Evolutionary conservation across 2,797 vertebrate species (phyloP).

Genomic region (Otolemur crassicaudatus): DNA sequence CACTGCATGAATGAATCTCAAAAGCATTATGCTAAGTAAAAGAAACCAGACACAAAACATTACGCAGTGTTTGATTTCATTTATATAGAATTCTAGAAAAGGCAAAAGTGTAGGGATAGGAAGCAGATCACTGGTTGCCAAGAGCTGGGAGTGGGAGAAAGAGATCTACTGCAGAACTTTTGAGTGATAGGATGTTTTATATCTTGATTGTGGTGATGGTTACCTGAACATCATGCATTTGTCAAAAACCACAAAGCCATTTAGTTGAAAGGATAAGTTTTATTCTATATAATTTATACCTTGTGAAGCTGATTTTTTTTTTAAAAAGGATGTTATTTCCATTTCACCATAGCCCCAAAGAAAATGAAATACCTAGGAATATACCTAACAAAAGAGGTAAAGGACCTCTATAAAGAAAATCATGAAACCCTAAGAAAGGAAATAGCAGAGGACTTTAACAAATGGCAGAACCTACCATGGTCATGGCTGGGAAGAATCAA

Average conservation of each 20-base stretch:
- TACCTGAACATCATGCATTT: neutral
- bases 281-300: neutral
- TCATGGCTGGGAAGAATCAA: too few relatives aligned
- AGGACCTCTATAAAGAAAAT: too few relatives aligned
- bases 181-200: neutral
- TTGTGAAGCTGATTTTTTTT: neutral
- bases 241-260: neutral
- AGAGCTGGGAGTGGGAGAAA: neutral
- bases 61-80: too few relatives aligned
- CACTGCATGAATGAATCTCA: neutral
- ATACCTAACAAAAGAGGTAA: too few relatives aligned
- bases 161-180: neutral
- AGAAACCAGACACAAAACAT: too few relatives aligned
- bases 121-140: neutral
- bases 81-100: too few relatives aligned
- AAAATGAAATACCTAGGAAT: too few relatives aligned
- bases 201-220: neutral
- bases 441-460: too few relatives aligned
- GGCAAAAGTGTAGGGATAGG: neutral
- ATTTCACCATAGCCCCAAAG: neutral
- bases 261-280: neutral
- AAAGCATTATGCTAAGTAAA: neutral
- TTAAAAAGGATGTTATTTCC: neutral
- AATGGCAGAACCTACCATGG: too few relatives aligned
- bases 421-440: too few relatives aligned